Evolutionary conservation across 2,888 invertebrate genomes (phyloP).

Genomic region (Metellina segmentata): DNA sequence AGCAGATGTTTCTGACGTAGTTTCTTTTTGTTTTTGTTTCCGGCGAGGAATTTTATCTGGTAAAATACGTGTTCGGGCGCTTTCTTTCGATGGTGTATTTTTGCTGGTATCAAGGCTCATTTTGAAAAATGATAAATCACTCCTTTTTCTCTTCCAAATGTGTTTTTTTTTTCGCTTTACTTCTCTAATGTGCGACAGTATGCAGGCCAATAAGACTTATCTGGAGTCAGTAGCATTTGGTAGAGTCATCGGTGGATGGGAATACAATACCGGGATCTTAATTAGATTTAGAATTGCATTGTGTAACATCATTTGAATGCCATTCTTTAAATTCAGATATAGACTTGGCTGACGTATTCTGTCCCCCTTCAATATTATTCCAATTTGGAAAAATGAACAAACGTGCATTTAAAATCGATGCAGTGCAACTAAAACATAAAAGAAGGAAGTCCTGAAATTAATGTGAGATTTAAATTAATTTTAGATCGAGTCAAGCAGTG

Average conservation of each 20-base stretch:
- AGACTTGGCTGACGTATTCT: background rate
- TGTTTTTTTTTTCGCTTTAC: slow-evolving; percentile 9
- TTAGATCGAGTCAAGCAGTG: no score
- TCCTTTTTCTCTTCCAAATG: background rate
- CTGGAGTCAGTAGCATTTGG: background rate
- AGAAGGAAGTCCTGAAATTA: no score
- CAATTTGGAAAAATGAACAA: background rate
- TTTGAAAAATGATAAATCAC: slow-evolving; percentile 67
- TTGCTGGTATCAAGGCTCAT: slow-evolving; percentile 53
- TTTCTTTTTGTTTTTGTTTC: slow-evolving; percentile 28
- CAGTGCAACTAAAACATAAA: no score
- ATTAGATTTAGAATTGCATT: background rate
- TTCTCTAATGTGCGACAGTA: slow-evolving; percentile 31
- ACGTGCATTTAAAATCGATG: background rate
- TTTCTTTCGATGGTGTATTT: slow-evolving; percentile 49
- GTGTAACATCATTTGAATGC: background rate
- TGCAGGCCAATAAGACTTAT: background rate
- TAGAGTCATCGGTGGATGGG: background rate
- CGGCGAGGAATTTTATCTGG: slow-evolving; percentile 42
- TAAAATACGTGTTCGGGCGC: slow-evolving; percentile 32
- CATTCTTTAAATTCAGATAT: background rate
- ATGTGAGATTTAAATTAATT: no score
- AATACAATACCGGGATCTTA: background rate
- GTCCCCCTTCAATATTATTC: background rate
- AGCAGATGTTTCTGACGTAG: slow-evolving; percentile 58